Evolutionary conservation across 2,888 invertebrate genomes (phyloP), one percentile per base, ranked within the genome.

Genomic region (Eupithecia subumbrata): DNA sequence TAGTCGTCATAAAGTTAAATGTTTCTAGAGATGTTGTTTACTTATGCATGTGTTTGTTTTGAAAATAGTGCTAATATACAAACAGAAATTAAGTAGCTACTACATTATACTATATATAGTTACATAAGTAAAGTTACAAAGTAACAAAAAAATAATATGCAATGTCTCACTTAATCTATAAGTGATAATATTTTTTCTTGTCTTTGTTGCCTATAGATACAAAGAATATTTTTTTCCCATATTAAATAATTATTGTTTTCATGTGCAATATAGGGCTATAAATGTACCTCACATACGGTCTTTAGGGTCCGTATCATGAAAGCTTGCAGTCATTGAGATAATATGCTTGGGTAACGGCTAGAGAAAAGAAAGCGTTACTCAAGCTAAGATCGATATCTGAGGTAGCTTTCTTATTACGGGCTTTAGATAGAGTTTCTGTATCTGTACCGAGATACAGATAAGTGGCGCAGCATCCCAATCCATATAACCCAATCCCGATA

Each of bases 401-500:
- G 48, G 2, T n/a, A 48, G 48, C 9, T 8, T 48, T 48, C 18
- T 18, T 48, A 48, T 7, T 2, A 48, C n/a, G 12, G 18, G 18
- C 18, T 8, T 48, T n/a, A n/a, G n/a, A n/a, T n/a, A n/a, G 48
- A 8, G 18, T 48, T 48, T 48, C 48, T 18, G 48, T 18, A 18
- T 9, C 48, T 8, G 48, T 8, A 48, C 18, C 8, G 7, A 48
- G 48, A 7, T n/a, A 48, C n/a, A 40, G 22, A 67, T 60, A 60
- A 60, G 60, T 60, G 25, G 40, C 66, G 12, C 43, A 43, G 68
- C 22, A 68, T 43, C 68, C 40, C 11, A 40, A 37, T 2, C 68
- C 70, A 75, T 77, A 64, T 77, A 77, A 71, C 40, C 34, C 72
- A 56, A 69, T 56, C 45, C 71, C 66, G 45, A 75, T 68, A 73